Percentiles rank a stretch among this genome's conserved stretches.
These are phyloP conservation scores for Hypomesus transpacificus DNA, from an alignment of 2,113 vertebrate species.

Conservation along the genomic window DNA sequence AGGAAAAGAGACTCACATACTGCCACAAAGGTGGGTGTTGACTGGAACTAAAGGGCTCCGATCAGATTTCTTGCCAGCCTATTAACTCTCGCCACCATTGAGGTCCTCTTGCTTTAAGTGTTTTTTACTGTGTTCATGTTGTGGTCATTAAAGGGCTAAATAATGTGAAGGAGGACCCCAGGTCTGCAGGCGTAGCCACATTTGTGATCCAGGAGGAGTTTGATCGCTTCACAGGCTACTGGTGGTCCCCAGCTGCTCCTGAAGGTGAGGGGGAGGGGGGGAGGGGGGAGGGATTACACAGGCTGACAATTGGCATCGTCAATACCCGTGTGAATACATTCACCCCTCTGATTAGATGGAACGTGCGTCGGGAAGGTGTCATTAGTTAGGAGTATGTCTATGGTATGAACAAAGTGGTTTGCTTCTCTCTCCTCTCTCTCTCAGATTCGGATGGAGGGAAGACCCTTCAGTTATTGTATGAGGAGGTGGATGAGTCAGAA, in stretches of 20 bases:
- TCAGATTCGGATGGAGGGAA: slow-evolving; percentile 74
- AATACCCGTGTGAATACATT: background rate
- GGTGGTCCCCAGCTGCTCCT: slow-evolving; percentile 80
- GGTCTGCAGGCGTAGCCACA: slow-evolving; percentile 83
- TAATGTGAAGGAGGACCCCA: slow-evolving; percentile 82
- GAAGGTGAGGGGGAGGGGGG: slow-evolving; percentile 64
- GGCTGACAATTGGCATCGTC: slow-evolving; percentile 13
- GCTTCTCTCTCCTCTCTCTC: background rate
- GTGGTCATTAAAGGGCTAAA: slow-evolving; percentile 67
- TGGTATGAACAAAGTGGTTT: no score
- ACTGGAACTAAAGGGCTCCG: no score
- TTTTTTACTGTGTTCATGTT: background rate
- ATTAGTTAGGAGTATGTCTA: background rate
- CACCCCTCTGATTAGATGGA: background rate
- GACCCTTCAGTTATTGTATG: slow-evolving; percentile 77
- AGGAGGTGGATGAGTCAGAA: slow-evolving; percentile 85
- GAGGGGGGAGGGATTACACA: no score
- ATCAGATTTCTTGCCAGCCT: background rate
- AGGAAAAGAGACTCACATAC: slow-evolving; percentile 78
- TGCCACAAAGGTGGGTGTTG: slow-evolving; percentile 77
- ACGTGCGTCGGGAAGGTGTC: background rate
- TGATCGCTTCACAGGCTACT: slow-evolving; percentile 85
- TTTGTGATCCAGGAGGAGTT: slow-evolving; percentile 92
- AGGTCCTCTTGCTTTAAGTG: no score
- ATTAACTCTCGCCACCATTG: background rate